Base-by-base conservation (phyloP, 2,797 vertebrate genomes). In the Galago senegalensis region DNA sequence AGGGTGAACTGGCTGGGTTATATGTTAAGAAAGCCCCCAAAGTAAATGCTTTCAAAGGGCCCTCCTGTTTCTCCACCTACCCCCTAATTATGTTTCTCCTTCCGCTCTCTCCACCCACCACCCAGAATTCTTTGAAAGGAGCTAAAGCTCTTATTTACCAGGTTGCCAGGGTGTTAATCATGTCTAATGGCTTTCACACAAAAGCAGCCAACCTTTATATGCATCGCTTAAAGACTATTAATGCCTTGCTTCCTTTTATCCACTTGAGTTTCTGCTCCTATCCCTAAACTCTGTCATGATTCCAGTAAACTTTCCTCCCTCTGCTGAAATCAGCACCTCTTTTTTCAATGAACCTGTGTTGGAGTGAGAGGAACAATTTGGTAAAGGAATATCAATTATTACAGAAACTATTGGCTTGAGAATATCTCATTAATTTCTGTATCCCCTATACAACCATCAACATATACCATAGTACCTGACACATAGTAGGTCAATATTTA, bases 101-200 rank as follows among this genome's bases (percentile, higher is more conserved):
- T 96, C 91, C 94, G 88, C 58, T 95, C 4, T 95, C 93, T 95
- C 96, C 83, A 92, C 97, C 95, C 76, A 95, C 97, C 18, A 46
- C 49, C 76, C 95, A 90, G 85, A 87, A 95, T 96, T 86, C 94
- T 96, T 96, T 94, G 53, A 94, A 96, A 97, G 77, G 67, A 97
- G 82, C 63, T 40, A 97, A 96, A 95, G 96, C 89, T 94, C 77
- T 85, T 96, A 96, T 96, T 97, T 97, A 98, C 43, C 2, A n/a
- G 92, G 84, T 93, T 94, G 82, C 84, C 81, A 85, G 72, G 95
- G 89, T 96, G 89, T 95, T 96, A 97, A 97, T 97, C 96, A 92
- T 81, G 77, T 91, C 89, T 97, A 92, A 97, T 86, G 87, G 89
- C 77, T 97, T 97, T 97, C 95, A 94, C 95, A 97, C 91, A 97